A percentile compares a stretch with the other conserved stretches of the same genome.
phyloP scores from a whole-genome alignment of 2,113 vertebrate species.

The Parotia lawesii region DNA sequence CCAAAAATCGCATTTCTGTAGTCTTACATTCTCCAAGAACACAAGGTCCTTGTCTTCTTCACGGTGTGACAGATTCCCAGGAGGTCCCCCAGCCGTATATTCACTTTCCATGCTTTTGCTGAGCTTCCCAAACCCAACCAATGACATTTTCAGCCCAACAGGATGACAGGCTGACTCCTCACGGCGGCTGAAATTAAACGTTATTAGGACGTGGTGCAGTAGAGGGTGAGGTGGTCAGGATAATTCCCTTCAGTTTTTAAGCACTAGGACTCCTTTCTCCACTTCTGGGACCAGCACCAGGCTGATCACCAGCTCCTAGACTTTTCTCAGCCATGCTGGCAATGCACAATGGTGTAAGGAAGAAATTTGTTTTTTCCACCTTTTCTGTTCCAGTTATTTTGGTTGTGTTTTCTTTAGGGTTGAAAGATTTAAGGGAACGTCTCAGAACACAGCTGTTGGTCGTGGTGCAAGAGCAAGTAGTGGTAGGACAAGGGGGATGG shows the following conservation, averaged over 20 bases:
- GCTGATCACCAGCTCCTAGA: background rate
- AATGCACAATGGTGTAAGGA: background rate
- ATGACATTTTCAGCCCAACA: background rate
- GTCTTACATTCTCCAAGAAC: background rate
- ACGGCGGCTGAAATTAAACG: accelerated
- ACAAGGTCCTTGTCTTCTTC: background rate
- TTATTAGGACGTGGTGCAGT: background rate
- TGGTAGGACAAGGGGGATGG: background rate
- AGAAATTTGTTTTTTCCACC: no score
- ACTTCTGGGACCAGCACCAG: background rate
- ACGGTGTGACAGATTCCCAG: background rate
- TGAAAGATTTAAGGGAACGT: background rate
- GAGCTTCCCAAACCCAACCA: background rate
- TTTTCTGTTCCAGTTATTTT: background rate
- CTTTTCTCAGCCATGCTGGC: background rate
- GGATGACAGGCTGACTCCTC: background rate
- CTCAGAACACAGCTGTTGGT: background rate
- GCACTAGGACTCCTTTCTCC: background rate
- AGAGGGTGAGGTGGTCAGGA: background rate
- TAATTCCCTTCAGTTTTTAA: background rate
- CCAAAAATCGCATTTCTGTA: background rate
- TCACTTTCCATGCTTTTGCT: background rate
- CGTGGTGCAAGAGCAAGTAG: accelerated
- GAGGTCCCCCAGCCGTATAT: background rate
- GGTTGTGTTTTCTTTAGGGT: background rate